Conservation (phyloP, 1,140 invertebrate species). For the Polypedilum pembai region DNA sequence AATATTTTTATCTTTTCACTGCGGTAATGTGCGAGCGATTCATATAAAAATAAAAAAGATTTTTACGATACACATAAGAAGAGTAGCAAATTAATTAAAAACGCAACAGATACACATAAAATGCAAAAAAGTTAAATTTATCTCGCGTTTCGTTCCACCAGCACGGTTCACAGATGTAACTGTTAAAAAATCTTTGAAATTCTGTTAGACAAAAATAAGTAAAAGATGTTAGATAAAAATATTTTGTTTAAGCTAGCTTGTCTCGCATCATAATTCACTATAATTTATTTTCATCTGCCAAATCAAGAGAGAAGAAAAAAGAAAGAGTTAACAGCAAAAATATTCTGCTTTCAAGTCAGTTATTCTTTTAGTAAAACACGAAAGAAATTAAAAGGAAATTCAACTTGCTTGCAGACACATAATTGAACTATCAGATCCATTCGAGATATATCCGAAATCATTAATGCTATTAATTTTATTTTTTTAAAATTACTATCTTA, state of each 20-base stretch:
- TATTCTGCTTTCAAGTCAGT: too few relatives aligned
- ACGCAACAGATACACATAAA: conserved; percentile 1
- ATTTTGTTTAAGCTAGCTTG: background rate
- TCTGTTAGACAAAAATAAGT: background rate
- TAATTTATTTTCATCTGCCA: conserved; percentile 24
- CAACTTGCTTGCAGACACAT: too few relatives aligned
- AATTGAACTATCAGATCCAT: too few relatives aligned
- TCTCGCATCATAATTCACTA: conserved; percentile 18
- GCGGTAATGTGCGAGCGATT: background rate
- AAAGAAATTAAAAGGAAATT: too few relatives aligned
- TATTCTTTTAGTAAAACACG: too few relatives aligned
- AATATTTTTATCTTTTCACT: background rate
- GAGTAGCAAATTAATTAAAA: conserved; percentile 16
- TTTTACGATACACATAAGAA: background rate
- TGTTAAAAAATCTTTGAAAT: background rate
- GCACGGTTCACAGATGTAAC: background rate
- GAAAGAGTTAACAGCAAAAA: background rate
- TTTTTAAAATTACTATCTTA: too few relatives aligned
- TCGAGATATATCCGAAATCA: too few relatives aligned
- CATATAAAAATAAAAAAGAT: background rate
- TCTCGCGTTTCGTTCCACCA: background rate
- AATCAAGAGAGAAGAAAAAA: background rate
- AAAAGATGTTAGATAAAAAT: background rate
- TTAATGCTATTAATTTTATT: too few relatives aligned
- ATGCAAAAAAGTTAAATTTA: background rate